A percentile compares a stretch with the other conserved stretches of the same genome.
These are phyloP conservation scores for Araneus ventricosus DNA, from an alignment of 1,140 invertebrate species.

Conservation along the genomic window DNA sequence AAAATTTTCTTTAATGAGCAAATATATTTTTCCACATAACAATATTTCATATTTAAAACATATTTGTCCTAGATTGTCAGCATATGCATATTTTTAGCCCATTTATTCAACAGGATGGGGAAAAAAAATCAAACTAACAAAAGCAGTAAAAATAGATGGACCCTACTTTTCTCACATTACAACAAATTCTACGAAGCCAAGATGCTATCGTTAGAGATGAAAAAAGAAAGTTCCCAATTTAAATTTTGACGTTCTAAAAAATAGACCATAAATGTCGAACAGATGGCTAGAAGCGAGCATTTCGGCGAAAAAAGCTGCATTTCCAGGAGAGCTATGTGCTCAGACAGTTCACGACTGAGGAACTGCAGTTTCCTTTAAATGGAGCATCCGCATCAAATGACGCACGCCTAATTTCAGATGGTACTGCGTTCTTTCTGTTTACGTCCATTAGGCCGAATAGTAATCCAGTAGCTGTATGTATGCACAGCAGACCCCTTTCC, in stretches of 20 bases:
- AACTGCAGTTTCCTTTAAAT: neutral
- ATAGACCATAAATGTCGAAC: slow-evolving; percentile 1
- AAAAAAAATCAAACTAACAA: too few relatives aligned
- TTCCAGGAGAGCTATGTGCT: neutral
- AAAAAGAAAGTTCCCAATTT: neutral
- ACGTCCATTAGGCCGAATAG: neutral
- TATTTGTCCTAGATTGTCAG: too few relatives aligned
- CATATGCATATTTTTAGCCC: too few relatives aligned
- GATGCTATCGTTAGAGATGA: too few relatives aligned
- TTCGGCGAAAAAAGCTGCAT: neutral
- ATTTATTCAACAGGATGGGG: too few relatives aligned
- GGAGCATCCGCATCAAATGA: neutral
- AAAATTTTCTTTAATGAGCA: too few relatives aligned
- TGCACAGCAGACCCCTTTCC: neutral
- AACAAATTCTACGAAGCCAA: too few relatives aligned
- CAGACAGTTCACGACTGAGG: neutral
- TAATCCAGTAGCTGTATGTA: neutral
- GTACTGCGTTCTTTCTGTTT: neutral
- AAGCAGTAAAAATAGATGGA: too few relatives aligned
- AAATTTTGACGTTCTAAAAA: neutral
- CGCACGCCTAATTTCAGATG: neutral
- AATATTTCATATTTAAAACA: too few relatives aligned
- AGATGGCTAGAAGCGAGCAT: neutral
- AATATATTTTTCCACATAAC: too few relatives aligned
- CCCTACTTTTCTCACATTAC: too few relatives aligned